These are phyloP conservation scores for Ennomos quercinarius DNA, from an alignment of 2,888 invertebrate genomes.

Conservation along the genomic window DNA sequence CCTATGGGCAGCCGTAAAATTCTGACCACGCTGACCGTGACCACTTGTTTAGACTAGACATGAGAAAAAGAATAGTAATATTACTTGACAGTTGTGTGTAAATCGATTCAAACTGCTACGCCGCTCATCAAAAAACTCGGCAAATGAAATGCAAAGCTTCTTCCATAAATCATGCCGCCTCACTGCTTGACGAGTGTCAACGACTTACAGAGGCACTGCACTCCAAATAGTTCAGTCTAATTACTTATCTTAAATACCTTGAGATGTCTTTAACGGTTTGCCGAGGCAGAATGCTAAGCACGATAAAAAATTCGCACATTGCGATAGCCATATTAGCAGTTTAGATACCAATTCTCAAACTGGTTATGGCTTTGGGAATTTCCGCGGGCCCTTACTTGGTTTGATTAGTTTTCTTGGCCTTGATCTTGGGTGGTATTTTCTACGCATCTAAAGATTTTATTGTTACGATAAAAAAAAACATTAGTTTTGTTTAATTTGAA, in stretches of 20 bases:
- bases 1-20: no score
- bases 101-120: not conserved
- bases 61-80: no score
- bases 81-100: no score
- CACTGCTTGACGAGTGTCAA: constrained; percentile 21
- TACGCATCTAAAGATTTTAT: not conserved
- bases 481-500: no score
- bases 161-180: constrained; percentile 30
- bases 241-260: constrained; percentile 24
- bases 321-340: constrained; percentile 26
- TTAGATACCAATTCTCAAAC: constrained; percentile 26
- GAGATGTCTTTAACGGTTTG: constrained; percentile 22
- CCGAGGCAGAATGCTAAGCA: constrained; percentile 13
- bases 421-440: constrained; percentile 22
- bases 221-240: constrained; percentile 28
- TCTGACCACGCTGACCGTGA: no score
- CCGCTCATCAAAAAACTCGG: constrained; percentile 21
- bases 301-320: constrained; percentile 30
- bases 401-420: constrained; percentile 21
- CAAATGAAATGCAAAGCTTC: constrained; percentile 23
- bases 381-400: constrained; percentile 28
- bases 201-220: constrained; percentile 29
- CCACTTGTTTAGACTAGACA: no score
- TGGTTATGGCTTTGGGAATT: constrained; percentile 36
- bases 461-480: no score